Evolutionary conservation across 2,888 invertebrate species (phyloP).

Genomic region (Leptura quadrifasciata): DNA sequence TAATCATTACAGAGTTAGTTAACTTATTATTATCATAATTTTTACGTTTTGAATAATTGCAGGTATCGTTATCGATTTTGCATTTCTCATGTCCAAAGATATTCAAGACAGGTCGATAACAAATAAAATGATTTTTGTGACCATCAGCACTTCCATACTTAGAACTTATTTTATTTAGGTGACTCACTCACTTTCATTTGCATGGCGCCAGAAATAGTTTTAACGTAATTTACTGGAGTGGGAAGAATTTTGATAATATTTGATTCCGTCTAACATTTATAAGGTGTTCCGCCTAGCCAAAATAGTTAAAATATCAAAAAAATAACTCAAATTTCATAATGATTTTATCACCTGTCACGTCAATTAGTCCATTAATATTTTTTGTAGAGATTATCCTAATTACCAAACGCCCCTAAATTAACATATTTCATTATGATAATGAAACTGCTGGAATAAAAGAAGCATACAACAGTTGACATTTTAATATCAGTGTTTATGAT

Average conservation of each 20-base stretch:
- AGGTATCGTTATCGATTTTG: neutral
- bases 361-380: slow-evolving; percentile 12
- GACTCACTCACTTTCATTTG: no score
- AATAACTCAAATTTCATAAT: neutral
- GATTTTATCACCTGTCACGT: slow-evolving; percentile 11
- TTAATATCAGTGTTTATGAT: slow-evolving; percentile 59
- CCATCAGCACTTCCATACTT: no score
- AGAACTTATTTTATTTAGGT: no score
- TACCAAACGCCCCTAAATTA: slow-evolving; percentile 27
- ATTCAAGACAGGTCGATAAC: no score
- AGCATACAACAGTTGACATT: slow-evolving; percentile 50
- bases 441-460: slow-evolving; percentile 43
- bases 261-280: neutral
- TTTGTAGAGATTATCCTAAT: slow-evolving; percentile 26
- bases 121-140: no score
- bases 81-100: no score
- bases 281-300: neutral
- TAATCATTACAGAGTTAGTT: neutral
- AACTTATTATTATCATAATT: neutral
- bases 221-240: neutral
- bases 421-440: slow-evolving; percentile 46
- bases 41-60: neutral
- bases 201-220: no score
- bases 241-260: neutral
- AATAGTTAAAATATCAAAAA: neutral